Base-by-base conservation (phyloP, 2,113 vertebrate species). In the Hirundichthys speculiger region DNA sequence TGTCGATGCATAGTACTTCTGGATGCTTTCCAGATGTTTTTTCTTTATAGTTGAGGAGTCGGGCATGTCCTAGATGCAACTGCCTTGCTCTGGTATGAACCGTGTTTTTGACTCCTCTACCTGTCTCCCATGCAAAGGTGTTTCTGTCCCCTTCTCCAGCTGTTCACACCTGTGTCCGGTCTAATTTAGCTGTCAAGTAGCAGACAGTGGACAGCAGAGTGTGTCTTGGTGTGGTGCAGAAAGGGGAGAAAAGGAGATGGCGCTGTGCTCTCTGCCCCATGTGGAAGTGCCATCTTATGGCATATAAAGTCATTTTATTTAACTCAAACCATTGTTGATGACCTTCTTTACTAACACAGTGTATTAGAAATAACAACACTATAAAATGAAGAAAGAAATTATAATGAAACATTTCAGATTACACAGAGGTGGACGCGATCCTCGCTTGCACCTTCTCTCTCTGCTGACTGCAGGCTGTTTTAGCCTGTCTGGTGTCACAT, bases 1-100 rank as follows among this genome's bases (percentile, higher is more conserved):
- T 85, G 75, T 84, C 82, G 88, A 88, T 85, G 85, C 85, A 71
- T 85, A 73, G 75, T 21, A 67, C 70, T 54, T 86, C 80, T 88
- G 84, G 86, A 86, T 72, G 70, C 83, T 49, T 56, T 87, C 89
- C 87, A 90, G 89, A 90, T 90, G 86, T 88, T 86, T 88, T 85
- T 87, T 88, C 77, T 84, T 77, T 82, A 69, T 71, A 84, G 78
- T 79, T 80, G 80, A 83, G 80, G 85, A 86, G 74, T 69, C 55
- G 76, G 83, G 80, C 30, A 80, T 83, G 87, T 87, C 86, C 87
- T 90, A 81, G 82, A 83, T 84, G 82, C 71, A 70, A 80, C 77
- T 71, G 79, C 47, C 81, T 75, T 24, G 65, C 69, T 73, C 80
- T 19, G 58, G 45, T 45, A 24, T 24, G 39, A 50, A 64, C 55